Percentiles rank a stretch among this genome's conserved stretches.
Conservation (phyloP, 2,888 invertebrate species). For the Pristionchus japonicus region DNA sequence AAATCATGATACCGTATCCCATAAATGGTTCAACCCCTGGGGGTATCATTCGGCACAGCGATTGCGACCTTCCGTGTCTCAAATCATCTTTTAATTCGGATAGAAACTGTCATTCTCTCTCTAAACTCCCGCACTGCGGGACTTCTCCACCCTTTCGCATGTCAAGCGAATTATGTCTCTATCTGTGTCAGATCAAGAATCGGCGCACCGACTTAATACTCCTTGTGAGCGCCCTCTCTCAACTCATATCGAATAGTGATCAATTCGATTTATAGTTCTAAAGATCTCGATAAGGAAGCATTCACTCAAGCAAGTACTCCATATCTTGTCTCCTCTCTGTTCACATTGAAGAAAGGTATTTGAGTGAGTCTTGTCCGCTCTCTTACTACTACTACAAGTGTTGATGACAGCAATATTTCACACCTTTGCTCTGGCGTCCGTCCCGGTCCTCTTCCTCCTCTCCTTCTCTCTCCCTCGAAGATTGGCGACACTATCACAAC, state of each 20-base stretch:
- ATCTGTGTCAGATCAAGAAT: slow-evolving; percentile 27
- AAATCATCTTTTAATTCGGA: neutral
- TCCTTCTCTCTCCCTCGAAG: slow-evolving; percentile 1
- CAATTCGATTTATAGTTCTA: no score
- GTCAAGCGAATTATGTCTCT: slow-evolving; percentile 37
- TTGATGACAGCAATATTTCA: slow-evolving; percentile 17
- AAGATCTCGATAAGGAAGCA: no score
- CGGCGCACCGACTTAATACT: neutral
- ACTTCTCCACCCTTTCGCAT: slow-evolving; percentile 5
- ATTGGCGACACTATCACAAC: slow-evolving; percentile 39
- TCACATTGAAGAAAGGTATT: neutral
- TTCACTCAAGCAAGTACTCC: neutral
- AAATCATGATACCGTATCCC: neutral
- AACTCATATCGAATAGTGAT: neutral
- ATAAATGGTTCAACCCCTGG: neutral
- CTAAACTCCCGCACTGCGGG: slow-evolving; percentile 24
- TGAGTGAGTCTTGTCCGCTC: neutral
- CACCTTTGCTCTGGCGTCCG: neutral
- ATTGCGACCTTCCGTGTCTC: slow-evolving; percentile 13
- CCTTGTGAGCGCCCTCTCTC: neutral
- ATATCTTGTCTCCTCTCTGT: neutral
- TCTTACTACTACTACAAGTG: slow-evolving; percentile 31
- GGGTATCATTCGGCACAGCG: neutral
- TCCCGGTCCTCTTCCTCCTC: neutral
- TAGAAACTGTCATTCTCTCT: neutral